Conservation (phyloP, 2,113 vertebrate species). For the Halichoerus grypus region DNA sequence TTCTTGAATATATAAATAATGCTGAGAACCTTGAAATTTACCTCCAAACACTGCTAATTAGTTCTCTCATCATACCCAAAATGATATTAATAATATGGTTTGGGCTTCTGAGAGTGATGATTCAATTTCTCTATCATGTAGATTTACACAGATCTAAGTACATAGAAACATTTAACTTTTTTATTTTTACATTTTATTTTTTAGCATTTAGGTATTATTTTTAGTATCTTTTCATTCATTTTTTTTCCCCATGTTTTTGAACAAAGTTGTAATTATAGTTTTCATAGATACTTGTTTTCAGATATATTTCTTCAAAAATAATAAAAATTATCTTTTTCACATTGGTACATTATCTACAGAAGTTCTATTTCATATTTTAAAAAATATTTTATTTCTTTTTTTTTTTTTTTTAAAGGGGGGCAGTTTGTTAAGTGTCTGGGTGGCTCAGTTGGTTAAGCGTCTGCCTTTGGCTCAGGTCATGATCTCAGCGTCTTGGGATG, state of each 20-base stretch:
- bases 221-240: slow-evolving; percentile 45
- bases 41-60: background rate
- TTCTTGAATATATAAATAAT: background rate
- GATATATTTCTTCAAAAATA: background rate
- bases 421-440: too few species aligned
- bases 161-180: background rate
- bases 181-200: slow-evolving; percentile 33
- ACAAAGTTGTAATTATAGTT: background rate
- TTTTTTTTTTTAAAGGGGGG: too few species aligned
- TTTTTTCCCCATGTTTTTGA: background rate
- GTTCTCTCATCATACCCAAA: background rate
- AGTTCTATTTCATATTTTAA: background rate
- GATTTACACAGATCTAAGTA: background rate
- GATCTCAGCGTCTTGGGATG: too few species aligned
- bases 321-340: background rate
- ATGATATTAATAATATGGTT: background rate
- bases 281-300: background rate
- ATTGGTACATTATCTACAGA: slow-evolving; percentile 11
- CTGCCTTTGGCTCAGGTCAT: too few species aligned
- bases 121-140: background rate
- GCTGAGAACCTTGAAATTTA: background rate
- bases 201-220: background rate
- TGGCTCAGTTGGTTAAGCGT: too few species aligned
- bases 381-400: background rate
- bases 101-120: background rate